Conservation (phyloP, 2,888 invertebrate genomes). For the Desoria tigrina region DNA sequence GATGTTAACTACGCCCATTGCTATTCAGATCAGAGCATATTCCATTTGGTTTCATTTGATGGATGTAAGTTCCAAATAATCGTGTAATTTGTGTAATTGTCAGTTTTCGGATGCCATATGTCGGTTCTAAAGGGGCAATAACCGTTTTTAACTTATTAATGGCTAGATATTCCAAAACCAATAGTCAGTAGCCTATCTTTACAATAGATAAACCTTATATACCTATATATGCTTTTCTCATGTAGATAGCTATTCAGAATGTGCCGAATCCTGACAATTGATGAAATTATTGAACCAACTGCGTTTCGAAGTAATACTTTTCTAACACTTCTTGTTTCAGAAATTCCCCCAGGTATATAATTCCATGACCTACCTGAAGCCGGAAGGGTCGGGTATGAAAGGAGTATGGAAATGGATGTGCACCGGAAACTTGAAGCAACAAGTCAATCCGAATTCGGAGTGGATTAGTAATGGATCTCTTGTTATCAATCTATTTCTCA, state of each 20-base stretch:
- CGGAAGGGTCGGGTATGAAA: conserved; percentile 62
- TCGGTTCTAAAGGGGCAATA: too few species aligned
- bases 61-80: conserved; percentile 11
- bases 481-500: conserved; percentile 64
- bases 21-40: conserved; percentile 68
- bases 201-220: too few species aligned
- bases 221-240: too few species aligned
- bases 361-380: conserved; percentile 54
- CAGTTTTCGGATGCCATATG: not conserved
- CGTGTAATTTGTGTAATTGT: too few species aligned
- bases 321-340: conserved; percentile 53
- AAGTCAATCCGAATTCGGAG: conserved; percentile 63
- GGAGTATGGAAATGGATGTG: conserved; percentile 78
- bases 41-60: conserved; percentile 65
- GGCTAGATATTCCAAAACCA: too few species aligned
- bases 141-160: too few species aligned
- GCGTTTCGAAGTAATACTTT: too few species aligned
- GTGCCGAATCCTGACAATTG: not conserved
- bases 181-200: too few species aligned
- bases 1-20: conserved; percentile 71
- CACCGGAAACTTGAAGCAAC: conserved; percentile 63
- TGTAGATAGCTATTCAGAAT: too few species aligned
- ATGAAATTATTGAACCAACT: too few species aligned
- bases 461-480: conserved; percentile 65
- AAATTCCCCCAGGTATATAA: conserved; percentile 62